Conservation (phyloP, 2,888 invertebrate genomes). For the Taphrorychus bicolor region DNA sequence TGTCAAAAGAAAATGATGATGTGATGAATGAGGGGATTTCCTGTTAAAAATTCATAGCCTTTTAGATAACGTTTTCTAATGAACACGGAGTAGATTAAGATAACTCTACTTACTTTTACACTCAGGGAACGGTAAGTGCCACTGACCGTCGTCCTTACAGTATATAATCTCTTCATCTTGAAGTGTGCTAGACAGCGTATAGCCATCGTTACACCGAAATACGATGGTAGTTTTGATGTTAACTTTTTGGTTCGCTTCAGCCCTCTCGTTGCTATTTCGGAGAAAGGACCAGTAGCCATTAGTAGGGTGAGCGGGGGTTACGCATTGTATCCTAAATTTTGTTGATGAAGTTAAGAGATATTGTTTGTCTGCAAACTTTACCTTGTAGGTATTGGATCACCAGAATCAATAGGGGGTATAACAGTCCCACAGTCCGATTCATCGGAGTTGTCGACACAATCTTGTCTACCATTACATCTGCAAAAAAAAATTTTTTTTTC, state of each 20-base stretch:
- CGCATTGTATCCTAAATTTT: too few species aligned
- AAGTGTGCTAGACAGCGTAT: constrained; percentile 33
- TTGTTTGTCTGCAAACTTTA: too few species aligned
- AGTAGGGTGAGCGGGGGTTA: constrained; percentile 46
- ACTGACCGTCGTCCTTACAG: constrained; percentile 31
- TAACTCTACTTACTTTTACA: constrained; percentile 46
- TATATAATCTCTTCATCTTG: constrained; percentile 20
- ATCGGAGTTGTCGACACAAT: constrained; percentile 64
- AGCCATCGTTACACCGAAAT: constrained; percentile 42
- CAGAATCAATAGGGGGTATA: neutral
- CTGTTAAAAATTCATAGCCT: too few species aligned
- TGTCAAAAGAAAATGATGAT: too few species aligned
- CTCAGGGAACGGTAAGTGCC: constrained; percentile 39
- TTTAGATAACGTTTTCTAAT: too few species aligned
- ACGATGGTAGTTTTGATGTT: constrained; percentile 37
- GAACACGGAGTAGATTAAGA: too few species aligned
- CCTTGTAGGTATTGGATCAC: neutral
- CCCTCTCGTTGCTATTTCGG: neutral
- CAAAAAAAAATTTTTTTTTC: too few species aligned
- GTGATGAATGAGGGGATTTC: too few species aligned
- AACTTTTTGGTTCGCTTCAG: constrained; percentile 41
- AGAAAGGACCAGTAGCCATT: constrained; percentile 46
- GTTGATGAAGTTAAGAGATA: too few species aligned
- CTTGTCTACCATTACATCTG: constrained; percentile 62
- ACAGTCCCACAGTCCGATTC: constrained; percentile 50